These are phyloP conservation scores for Aphelenchoides fujianensis DNA, from an alignment of 1,140 invertebrate species.

Conservation along the genomic window DNA sequence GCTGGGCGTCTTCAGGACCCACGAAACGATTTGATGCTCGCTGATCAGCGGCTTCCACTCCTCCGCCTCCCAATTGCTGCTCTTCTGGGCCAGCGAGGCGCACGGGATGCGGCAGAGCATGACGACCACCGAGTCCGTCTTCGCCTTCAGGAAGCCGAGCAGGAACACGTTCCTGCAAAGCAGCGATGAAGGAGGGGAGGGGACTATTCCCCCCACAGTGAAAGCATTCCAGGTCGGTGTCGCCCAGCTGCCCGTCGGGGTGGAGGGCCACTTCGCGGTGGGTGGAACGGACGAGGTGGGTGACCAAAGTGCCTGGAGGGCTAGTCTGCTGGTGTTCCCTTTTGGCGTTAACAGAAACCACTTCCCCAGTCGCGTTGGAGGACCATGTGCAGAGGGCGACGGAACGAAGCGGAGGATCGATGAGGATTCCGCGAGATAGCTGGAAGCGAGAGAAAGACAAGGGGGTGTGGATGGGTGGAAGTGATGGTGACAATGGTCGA, in stretches of 20 bases:
- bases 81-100: conserved; percentile 89
- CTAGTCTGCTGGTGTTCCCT: too few species aligned
- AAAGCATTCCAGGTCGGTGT: conserved; percentile 96
- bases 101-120: conserved; percentile 94
- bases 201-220: conserved; percentile 80
- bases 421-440: too few species aligned
- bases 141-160: conserved; percentile 96
- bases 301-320: too few species aligned
- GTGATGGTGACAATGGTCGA: too few species aligned
- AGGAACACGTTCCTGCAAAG: conserved; percentile 80
- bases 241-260: conserved; percentile 91
- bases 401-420: too few species aligned
- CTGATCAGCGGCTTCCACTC: conserved; percentile 97
- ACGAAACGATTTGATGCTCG: conserved; percentile 88
- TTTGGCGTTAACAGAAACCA: too few species aligned
- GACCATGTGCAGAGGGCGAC: conserved; percentile 97
- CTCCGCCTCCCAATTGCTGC: conserved; percentile 90
- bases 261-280: conserved; percentile 98
- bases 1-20: conserved; percentile 91
- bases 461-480: conserved; percentile 97
- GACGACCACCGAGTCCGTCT: conserved; percentile 98
- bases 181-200: not conserved
- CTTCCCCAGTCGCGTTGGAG: too few species aligned
- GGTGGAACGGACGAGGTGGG: conserved; percentile 93
- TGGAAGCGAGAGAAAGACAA: too few species aligned